Percentiles rank a stretch among this genome's conserved stretches.
phyloP scores from a whole-genome alignment of 2,797 vertebrate species.

The Adelosebastes latens region DNA sequence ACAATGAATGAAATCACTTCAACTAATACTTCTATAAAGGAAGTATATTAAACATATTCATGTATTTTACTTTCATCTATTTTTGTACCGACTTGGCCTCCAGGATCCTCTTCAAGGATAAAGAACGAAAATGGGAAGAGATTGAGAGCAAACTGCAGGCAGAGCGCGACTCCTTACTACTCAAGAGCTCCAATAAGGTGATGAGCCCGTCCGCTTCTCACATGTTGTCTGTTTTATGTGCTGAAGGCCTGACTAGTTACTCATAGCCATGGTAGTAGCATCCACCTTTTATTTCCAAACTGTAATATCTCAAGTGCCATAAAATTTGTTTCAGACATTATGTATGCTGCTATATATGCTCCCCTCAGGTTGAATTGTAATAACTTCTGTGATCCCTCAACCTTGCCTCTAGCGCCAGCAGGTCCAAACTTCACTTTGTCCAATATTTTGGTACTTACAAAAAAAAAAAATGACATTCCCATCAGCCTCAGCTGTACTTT shows the following conservation, averaged over 20 bases:
- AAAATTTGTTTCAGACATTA: background rate
- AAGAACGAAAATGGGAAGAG: slow-evolving; percentile 95
- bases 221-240: background rate
- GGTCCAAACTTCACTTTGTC: background rate
- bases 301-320: background rate
- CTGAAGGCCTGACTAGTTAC: background rate
- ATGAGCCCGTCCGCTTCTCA: slow-evolving; percentile 7
- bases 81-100: slow-evolving; percentile 49
- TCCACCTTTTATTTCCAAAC: background rate
- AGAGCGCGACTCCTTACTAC: slow-evolving; percentile 92
- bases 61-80: slow-evolving; percentile 48
- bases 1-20: slow-evolving; percentile 11
- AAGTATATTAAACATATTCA: slow-evolving; percentile 18
- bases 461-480: background rate
- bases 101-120: slow-evolving; percentile 98
- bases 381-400: background rate
- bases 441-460: background rate
- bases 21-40: slow-evolving; percentile 5
- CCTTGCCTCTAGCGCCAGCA: background rate
- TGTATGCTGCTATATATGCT: background rate
- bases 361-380: background rate
- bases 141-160: slow-evolving; percentile 92
- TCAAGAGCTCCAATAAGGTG: slow-evolving; percentile 97
- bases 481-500: background rate
- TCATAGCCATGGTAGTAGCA: background rate